Evolutionary conservation across 1,140 invertebrate species (phyloP), one percentile per base, ranked within the genome.

Genomic region (Acromyrmex echinatior): DNA sequence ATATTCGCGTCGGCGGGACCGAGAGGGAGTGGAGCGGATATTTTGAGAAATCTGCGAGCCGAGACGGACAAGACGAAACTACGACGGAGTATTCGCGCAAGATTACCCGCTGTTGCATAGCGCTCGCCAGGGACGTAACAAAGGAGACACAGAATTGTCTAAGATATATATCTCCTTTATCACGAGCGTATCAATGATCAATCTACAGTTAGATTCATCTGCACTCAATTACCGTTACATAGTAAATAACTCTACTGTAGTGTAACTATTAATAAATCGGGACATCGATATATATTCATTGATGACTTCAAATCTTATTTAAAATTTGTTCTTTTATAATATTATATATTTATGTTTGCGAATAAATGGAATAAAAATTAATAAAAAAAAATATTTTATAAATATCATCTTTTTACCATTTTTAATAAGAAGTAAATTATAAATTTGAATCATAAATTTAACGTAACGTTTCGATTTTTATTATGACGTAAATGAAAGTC

Each of bases 21-120:
- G 39, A 49, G 35, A 14, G n/a, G 49, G 66, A 71, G 51, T 35
- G 53, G 53, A 82, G 79, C 51, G 70, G 80, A 84, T 84, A 84
- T 74, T 74, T 84, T 49, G 70, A 84, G 80, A 84, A 84, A 84
- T 76, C 45, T 21, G 39, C 45, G 28, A 84, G 28, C 80, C 70
- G 70, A n/a, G 70, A 45, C 80, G 51, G 53, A 62, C 56, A 21
- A 62, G 39, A 45, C 35, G 70, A 82, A 74, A 74, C 39, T 25
- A 51, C 25, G 53, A 74, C 16, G 35, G 18, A 74, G 65, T 28
- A 39, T 49, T 82, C 18, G 80, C 31, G 65, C 25, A 51, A 79
- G 60, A 63, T 78, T 28, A 65, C 31, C 53, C 53, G 51, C 53
- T 21, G 51, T 76, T 76, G 73, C 53, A 73, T 53, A 45, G 53